Percentiles rank a stretch among this genome's conserved stretches.
Evolutionary conservation across 2,113 vertebrate species (phyloP).

Genomic region (Pardalotus punctatus): DNA sequence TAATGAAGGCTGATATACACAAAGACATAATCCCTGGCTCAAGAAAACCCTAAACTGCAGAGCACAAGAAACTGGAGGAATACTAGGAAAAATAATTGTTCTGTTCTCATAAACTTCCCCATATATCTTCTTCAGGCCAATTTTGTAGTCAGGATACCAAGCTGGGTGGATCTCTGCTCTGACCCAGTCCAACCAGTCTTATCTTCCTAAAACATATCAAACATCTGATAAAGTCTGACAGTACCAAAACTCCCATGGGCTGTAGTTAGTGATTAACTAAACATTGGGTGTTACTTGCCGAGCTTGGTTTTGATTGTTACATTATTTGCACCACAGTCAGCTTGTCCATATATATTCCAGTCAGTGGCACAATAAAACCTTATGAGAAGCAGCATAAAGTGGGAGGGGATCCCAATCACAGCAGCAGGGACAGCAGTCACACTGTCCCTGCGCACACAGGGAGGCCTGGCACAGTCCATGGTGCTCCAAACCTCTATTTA

Average conservation of each 20-base stretch:
- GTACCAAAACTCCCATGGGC: not conserved
- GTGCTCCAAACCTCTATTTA: not conserved
- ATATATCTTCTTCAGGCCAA: not conserved
- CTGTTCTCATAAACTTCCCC: not conserved
- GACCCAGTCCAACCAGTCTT: not conserved
- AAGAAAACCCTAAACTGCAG: not conserved
- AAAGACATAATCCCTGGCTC: not conserved
- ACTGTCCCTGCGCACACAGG: accelerated
- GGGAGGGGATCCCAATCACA: not conserved
- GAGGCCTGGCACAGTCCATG: not conserved
- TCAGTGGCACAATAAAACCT: not conserved
- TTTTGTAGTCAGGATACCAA: not conserved
- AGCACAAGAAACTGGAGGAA: not conserved
- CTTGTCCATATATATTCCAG: not conserved
- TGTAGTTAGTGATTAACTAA: not conserved
- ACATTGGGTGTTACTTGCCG: not conserved
- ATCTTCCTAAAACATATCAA: not conserved
- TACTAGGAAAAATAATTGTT: not conserved
- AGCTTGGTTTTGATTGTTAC: not conserved
- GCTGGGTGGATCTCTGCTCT: not conserved
- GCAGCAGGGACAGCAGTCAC: not conserved
- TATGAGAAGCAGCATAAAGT: not conserved
- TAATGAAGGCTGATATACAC: not conserved
- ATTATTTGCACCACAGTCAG: not conserved
- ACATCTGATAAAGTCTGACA: not conserved